Evolutionary conservation across 1,140 invertebrate species (phyloP).

Genomic region (Drosophila quadrilineata): DNA sequence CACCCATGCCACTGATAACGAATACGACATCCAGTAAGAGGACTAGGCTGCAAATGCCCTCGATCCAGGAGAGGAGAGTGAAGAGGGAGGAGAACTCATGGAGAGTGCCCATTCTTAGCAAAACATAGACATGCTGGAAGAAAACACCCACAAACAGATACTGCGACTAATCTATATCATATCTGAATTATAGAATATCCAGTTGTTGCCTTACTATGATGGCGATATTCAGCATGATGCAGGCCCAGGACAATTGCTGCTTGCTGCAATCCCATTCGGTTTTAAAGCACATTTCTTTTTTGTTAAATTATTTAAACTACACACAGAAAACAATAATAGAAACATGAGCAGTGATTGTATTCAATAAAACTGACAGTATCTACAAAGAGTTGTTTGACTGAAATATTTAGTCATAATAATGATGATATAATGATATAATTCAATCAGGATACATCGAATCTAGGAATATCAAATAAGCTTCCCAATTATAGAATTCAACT

Average conservation of each 20-base stretch:
- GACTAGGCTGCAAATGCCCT: not conserved
- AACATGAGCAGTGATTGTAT: not conserved
- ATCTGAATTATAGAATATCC: not conserved
- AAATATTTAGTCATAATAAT: too few species aligned
- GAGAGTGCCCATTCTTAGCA: not conserved
- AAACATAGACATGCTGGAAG: slow-evolving; percentile 15
- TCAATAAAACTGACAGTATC: not conserved
- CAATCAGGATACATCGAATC: too few species aligned
- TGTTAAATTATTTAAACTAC: not conserved
- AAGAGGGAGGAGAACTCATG: slow-evolving; percentile 9
- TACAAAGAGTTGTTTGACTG: too few species aligned
- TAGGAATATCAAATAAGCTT: too few species aligned
- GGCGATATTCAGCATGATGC: slow-evolving; percentile 20
- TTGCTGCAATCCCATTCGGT: slow-evolving; percentile 16
- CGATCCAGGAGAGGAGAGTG: slow-evolving; percentile 1
- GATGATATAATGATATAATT: too few species aligned
- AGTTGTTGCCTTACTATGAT: slow-evolving; percentile 11
- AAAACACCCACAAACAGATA: slow-evolving; percentile 15
- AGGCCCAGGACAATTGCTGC: slow-evolving; percentile 2
- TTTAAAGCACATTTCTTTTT: slow-evolving; percentile 22
- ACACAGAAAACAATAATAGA: not conserved
- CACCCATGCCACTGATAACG: not conserved
- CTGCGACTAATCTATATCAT: not conserved
- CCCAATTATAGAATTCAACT: too few species aligned
- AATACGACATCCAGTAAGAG: not conserved